A percentile compares a stretch with the other conserved stretches of the same genome.
Conservation (phyloP, 2,113 vertebrate species). For the Silurus asotus region DNA sequence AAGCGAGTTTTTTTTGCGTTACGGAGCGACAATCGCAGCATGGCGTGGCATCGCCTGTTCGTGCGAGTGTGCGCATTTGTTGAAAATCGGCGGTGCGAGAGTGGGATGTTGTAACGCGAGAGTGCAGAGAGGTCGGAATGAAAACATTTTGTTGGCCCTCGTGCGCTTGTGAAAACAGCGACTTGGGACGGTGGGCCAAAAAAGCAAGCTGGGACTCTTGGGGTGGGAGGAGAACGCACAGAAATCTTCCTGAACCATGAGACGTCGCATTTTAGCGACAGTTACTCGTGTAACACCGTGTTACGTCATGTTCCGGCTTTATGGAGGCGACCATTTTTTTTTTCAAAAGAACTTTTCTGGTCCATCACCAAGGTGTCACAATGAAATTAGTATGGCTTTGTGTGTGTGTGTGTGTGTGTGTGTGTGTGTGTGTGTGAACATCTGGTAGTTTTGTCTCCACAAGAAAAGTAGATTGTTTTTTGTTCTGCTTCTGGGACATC, state of each 20-base stretch:
- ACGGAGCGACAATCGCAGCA: neutral
- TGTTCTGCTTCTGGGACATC: neutral
- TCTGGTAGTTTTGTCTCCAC: neutral
- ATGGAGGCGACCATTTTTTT: neutral
- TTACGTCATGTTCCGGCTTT: neutral
- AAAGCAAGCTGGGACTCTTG: conserved; percentile 11
- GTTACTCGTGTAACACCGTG: neutral
- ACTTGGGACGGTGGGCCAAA: conserved; percentile 32
- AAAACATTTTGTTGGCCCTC: conserved; percentile 38
- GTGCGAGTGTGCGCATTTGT: conserved; percentile 22
- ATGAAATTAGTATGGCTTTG: neutral
- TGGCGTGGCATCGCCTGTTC: conserved; percentile 29
- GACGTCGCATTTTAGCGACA: too few species aligned
- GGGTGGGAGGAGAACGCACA: conserved; percentile 8
- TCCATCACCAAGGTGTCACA: neutral
- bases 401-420: neutral
- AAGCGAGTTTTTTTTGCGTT: too few species aligned
- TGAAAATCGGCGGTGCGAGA: conserved; percentile 11
- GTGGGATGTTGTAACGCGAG: conserved; percentile 29
- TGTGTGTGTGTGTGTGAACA: neutral
- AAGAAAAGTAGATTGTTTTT: neutral
- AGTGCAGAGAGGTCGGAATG: neutral
- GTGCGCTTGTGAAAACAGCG: conserved; percentile 32
- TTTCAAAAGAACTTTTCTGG: neutral
- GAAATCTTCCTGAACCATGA: conserved; percentile 22